phyloP scores from a whole-genome alignment of 53 echinoderm and acorn worm genomes.

The Paelopatides confundens region DNA sequence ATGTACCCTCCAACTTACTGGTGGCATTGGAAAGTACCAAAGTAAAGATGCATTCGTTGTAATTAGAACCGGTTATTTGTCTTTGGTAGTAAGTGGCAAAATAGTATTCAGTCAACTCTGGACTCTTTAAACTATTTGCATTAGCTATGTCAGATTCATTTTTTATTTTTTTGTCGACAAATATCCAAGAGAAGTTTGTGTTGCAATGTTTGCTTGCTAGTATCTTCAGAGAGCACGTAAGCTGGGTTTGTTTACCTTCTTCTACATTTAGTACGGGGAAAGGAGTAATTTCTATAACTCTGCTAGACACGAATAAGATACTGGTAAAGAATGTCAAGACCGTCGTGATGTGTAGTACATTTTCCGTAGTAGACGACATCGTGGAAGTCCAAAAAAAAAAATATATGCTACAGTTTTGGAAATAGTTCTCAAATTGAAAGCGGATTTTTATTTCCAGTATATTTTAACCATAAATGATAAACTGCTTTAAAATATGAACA shows the following conservation, averaged over 20 bases:
- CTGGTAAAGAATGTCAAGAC: neutral
- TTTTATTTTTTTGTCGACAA: neutral
- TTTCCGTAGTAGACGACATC: too few relatives aligned
- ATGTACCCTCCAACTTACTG: neutral
- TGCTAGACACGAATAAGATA: neutral
- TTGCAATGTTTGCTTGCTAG: neutral
- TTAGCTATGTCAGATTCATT: neutral
- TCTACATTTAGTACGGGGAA: neutral
- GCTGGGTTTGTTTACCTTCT: neutral
- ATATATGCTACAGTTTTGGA: too few relatives aligned
- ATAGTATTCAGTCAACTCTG: neutral
- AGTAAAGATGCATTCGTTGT: neutral
- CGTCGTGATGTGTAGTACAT: neutral
- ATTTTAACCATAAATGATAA: too few relatives aligned
- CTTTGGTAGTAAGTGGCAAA: neutral
- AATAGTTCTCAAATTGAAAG: too few relatives aligned
- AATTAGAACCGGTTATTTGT: neutral
- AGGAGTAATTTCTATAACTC: neutral
- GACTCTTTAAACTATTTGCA: neutral
- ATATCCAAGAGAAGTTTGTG: conserved; percentile 1
- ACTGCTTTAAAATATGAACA: too few relatives aligned
- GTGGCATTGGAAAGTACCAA: neutral
- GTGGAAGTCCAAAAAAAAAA: too few relatives aligned
- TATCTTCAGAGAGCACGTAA: neutral
- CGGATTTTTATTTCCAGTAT: too few relatives aligned